phyloP scores from a whole-genome alignment of 2,797 vertebrate genomes.

The Hephaestus fuliginosus region DNA sequence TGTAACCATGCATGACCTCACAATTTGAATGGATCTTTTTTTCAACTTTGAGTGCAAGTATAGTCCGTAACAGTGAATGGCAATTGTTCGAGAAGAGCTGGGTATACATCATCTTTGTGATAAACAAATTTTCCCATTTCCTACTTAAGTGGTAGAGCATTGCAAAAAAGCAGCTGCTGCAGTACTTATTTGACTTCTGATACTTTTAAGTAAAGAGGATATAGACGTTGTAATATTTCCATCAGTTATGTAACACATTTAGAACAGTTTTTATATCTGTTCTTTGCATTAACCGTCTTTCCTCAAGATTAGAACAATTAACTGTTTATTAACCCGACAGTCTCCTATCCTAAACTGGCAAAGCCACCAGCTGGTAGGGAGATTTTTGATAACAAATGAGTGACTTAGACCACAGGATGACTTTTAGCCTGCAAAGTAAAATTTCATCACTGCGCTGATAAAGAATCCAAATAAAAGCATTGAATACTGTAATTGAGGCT shows the following conservation, averaged over 20 bases:
- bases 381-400: neutral
- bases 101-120: neutral
- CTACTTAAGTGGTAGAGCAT: neutral
- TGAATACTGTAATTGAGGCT: neutral
- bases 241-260: neutral
- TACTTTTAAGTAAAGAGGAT: neutral
- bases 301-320: neutral
- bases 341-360: neutral
- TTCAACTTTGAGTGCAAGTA: neutral
- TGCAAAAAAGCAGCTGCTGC: neutral
- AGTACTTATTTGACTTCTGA: neutral
- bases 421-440: neutral
- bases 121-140: neutral
- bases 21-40: neutral
- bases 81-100: neutral
- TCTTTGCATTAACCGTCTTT: constrained; percentile 14
- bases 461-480: neutral
- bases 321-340: neutral
- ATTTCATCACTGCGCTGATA: neutral
- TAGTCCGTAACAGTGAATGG: neutral
- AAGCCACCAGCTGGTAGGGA: neutral
- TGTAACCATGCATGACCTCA: neutral
- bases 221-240: neutral
- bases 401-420: neutral
- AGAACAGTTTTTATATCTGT: neutral